Percentiles rank a stretch among this genome's conserved stretches.
phyloP scores from a whole-genome alignment of 2,797 vertebrate genomes.

The Valencia hispanica region DNA sequence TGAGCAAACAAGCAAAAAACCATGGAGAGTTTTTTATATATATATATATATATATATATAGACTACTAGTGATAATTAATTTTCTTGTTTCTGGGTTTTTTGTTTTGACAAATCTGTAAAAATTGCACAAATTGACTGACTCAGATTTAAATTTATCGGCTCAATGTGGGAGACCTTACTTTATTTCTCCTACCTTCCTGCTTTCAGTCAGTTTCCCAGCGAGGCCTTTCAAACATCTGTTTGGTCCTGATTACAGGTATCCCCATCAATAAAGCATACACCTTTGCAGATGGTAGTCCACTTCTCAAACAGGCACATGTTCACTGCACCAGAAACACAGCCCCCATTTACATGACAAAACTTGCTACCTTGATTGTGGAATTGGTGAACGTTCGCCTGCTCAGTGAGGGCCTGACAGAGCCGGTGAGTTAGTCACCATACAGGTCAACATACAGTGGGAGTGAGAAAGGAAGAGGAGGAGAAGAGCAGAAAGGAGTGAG shows the following conservation, averaged over 20 bases:
- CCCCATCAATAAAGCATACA: conserved; percentile 64
- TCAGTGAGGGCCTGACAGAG: conserved; percentile 47
- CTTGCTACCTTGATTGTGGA: conserved; percentile 45
- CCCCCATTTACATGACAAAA: conserved; percentile 63
- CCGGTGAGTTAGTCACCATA: conserved; percentile 47
- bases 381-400: conserved; percentile 59
- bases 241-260: conserved; percentile 65
- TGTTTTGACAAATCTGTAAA: background rate
- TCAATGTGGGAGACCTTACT: conserved; percentile 3
- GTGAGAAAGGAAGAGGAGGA: conserved; percentile 16
- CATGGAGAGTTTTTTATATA: no score
- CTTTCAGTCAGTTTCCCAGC: conserved; percentile 49
- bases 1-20: no score
- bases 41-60: no score
- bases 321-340: conserved; percentile 29
- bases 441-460: conserved; percentile 44
- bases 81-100: no score
- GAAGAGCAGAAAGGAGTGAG: conserved; percentile 1
- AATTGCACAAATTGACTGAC: background rate
- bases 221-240: conserved; percentile 58
- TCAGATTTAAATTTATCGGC: conserved; percentile 22
- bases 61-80: no score
- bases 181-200: conserved; percentile 19
- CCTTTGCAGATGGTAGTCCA: conserved; percentile 29
- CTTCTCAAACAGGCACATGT: conserved; percentile 8